Percentiles rank a stretch among this genome's conserved stretches.
Conservation (phyloP, 2,797 vertebrate species). For the Notolepis coatsorum region DNA sequence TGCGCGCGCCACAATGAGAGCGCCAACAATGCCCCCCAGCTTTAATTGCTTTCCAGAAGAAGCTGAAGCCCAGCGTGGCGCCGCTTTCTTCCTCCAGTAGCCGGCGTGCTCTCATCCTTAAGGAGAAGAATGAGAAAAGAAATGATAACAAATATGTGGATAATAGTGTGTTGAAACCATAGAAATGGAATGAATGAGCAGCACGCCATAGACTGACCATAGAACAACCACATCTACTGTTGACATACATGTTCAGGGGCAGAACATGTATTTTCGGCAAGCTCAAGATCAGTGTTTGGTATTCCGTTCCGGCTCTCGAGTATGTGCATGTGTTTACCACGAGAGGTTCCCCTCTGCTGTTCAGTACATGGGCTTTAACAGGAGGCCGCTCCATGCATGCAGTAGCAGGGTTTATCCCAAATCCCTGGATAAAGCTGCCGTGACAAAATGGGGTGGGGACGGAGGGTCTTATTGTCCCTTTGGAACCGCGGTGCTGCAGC, state of each 20-base stretch:
- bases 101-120: neutral
- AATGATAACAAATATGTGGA: neutral
- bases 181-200: too few relatives aligned
- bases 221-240: too few relatives aligned
- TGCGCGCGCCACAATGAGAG: conserved; percentile 25
- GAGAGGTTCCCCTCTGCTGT: conserved; percentile 9
- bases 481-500: conserved; percentile 22
- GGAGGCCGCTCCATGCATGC: neutral
- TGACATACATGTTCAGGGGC: too few relatives aligned
- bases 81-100: neutral
- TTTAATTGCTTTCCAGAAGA: neutral
- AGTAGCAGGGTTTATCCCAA: conserved; percentile 24
- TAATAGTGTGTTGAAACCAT: too few relatives aligned
- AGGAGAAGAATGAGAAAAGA: neutral
- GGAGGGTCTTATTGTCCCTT: conserved; percentile 14
- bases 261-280: conserved; percentile 4
- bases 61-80: neutral
- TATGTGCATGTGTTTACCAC: conserved; percentile 6
- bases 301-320: conserved; percentile 3
- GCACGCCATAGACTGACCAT: too few relatives aligned
- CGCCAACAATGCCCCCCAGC: neutral
- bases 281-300: neutral
- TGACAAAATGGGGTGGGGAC: conserved; percentile 25
- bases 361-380: conserved; percentile 31
- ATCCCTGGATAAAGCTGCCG: conserved; percentile 24